Conservation (phyloP, 2,113 vertebrate species). For the Malurus elegans region DNA sequence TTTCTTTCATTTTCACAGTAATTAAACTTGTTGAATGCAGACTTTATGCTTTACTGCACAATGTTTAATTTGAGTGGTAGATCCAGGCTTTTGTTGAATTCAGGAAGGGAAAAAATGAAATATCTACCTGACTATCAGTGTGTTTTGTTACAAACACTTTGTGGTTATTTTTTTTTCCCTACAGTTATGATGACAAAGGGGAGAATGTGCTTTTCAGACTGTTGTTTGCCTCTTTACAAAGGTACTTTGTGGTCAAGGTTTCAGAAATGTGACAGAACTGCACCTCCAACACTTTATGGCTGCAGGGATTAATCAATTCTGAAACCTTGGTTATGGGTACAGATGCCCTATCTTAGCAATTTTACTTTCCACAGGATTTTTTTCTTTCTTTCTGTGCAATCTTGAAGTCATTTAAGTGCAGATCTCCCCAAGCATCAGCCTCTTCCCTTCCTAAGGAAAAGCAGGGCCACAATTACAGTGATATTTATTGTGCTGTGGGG, state of each 20-base stretch:
- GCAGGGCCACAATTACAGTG: not conserved
- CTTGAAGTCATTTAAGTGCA: not conserved
- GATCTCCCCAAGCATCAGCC: not conserved
- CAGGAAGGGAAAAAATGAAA: conserved; percentile 44
- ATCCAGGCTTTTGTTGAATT: conserved; percentile 64
- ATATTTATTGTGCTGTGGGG: not conserved
- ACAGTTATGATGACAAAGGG: not conserved
- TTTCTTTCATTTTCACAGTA: conserved; percentile 77
- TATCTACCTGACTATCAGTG: conserved; percentile 27
- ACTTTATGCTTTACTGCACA: conserved; percentile 65
- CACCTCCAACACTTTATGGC: not conserved
- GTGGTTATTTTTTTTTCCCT: not conserved
- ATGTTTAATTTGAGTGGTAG: conserved; percentile 63
- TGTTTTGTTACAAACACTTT: not conserved
- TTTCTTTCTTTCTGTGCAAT: not conserved
- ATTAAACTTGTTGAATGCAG: conserved; percentile 76
- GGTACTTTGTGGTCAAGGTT: not conserved
- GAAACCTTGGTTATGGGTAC: not conserved
- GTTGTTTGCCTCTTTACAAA: not conserved
- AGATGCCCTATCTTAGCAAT: not conserved
- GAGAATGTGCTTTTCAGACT: not conserved
- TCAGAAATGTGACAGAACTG: not conserved
- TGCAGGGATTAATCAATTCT: not conserved
- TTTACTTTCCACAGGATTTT: not conserved
- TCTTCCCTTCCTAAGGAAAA: not conserved